Base-by-base conservation (phyloP, 2,113 vertebrate genomes). In the Lepisosteus osseus region DNA sequence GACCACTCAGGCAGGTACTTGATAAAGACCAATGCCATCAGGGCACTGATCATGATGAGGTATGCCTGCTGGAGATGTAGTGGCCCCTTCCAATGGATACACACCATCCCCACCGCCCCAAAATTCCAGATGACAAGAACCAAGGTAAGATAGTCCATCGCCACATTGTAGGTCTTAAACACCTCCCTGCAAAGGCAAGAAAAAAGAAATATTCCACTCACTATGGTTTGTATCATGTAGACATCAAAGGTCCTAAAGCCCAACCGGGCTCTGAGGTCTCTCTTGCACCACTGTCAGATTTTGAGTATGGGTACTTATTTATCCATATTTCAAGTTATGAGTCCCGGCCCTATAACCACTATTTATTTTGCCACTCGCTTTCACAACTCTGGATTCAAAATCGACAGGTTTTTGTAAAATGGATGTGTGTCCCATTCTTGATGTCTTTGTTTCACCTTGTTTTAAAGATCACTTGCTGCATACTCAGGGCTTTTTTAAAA, bases 11-110 rank as follows among this genome's bases (percentile, higher is more conserved):
- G 97, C 40, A 99, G 92, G 84, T 97, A 99, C 69, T 99, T 99
- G 88, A 99, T 98, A 90, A 99, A 99, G 78, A 99, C 94, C 45
- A 99, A 84, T 61, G 97, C 97, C 97, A 99, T 99, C 75, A 99
- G 95, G 3, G 97, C 96, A n/a, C 96, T 98, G 90, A 99, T 96
- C 88, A 95, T 90, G 82, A 99, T 98, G 62, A 99, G 95, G 85
- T 99, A 99, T 5, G 95, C 95, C 88, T 99, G 97, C 85, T 99
- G 97, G 72, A 99, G 93, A 79, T 92, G 87, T 57, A 99, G 86
- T 0, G 97, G 97, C 0, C 97, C 97, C 80, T 97, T 98, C 97
- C 97, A 99, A 78, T 99, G 97, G 81, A 99, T 96, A 74, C 97
- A 98, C 74, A 98, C 90, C 97, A 99, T 99, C 69, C 97, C 97